Conservation (phyloP, 2,888 invertebrate species). For the Ennomos fuscantarius region DNA sequence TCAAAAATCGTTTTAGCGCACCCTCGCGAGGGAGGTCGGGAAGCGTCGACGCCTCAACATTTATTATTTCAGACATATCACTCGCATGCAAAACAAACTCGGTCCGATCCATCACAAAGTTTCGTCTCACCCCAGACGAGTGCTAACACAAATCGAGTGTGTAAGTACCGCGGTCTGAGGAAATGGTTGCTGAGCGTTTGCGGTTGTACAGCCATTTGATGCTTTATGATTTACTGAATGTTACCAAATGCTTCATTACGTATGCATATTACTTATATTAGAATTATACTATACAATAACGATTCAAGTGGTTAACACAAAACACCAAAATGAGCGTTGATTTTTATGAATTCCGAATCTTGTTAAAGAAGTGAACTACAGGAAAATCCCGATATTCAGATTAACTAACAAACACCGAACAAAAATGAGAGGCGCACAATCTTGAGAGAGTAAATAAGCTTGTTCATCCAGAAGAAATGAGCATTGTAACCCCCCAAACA, state of each 20-base stretch:
- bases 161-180: conserved; percentile 76
- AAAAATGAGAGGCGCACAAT: conserved; percentile 44
- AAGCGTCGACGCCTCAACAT: conserved; percentile 84
- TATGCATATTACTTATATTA: too few relatives aligned
- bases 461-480: conserved; percentile 83
- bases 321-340: background rate
- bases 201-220: conserved; percentile 37
- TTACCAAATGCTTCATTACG: conserved; percentile 9
- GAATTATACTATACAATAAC: background rate
- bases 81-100: conserved; percentile 86
- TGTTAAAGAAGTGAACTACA: conserved; percentile 13
- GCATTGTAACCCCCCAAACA: conserved; percentile 80
- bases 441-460: conserved; percentile 75
- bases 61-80: conserved; percentile 86
- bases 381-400: conserved; percentile 27
- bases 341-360: conserved; percentile 11
- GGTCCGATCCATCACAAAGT: conserved; percentile 85
- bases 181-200: conserved; percentile 50
- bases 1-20: conserved; percentile 85
- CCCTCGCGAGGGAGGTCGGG: conserved; percentile 71
- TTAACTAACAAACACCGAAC: conserved; percentile 34
- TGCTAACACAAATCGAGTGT: conserved; percentile 81
- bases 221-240: conserved; percentile 36
- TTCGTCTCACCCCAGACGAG: conserved; percentile 61
- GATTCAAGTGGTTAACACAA: conserved; percentile 4